Conservation (phyloP, 2,113 vertebrate genomes). For the Sapayoa aenigma region DNA sequence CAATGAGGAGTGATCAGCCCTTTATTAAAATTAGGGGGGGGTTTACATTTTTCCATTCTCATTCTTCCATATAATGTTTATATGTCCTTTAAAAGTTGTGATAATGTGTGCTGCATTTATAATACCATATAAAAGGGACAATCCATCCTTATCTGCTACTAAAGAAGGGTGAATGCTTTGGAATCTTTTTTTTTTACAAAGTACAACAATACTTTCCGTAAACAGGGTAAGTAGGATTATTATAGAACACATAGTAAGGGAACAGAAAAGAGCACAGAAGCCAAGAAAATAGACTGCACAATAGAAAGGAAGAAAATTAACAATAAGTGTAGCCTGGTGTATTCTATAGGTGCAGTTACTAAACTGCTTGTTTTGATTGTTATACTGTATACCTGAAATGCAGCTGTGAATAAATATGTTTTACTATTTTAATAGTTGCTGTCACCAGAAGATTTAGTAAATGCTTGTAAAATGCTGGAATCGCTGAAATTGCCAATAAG, state of each 20-base stretch:
- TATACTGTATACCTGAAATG: neutral
- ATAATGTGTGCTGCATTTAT: neutral
- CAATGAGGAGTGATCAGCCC: neutral
- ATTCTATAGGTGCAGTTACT: neutral
- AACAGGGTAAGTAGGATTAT: neutral
- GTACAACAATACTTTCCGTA: neutral
- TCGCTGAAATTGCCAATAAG: conserved; percentile 88
- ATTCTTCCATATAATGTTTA: neutral
- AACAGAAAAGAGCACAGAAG: neutral
- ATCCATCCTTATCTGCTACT: neutral
- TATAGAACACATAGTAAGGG: neutral
- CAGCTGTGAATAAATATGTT: neutral
- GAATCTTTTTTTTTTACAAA: neutral
- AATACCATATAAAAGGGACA: neutral
- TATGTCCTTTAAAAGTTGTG: neutral
- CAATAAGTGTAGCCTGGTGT: neutral
- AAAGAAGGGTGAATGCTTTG: neutral
- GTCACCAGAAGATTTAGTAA: conserved; percentile 92
- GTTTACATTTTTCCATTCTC: neutral
- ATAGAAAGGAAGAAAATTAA: neutral
- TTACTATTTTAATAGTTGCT: conserved; percentile 70
- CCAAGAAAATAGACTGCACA: neutral
- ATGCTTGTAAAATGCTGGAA: conserved; percentile 94
- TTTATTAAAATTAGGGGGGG: neutral
- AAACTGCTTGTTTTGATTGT: neutral